Base-by-base conservation (phyloP, 2,113 vertebrate species). In the Coptodon bakossiorum region DNA sequence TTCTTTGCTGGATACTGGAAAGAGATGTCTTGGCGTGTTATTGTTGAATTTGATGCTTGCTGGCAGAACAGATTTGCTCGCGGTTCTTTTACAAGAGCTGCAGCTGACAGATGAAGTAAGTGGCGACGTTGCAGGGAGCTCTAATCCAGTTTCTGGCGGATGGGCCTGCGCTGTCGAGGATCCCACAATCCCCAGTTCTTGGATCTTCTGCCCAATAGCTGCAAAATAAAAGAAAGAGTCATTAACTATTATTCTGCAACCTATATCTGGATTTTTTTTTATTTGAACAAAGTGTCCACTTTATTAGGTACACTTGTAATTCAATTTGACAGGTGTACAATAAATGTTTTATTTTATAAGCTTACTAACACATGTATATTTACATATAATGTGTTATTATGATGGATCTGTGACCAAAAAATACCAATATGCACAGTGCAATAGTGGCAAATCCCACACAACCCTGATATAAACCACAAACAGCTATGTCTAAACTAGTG, bases 101-200 rank as follows among this genome's bases (percentile, higher is more conserved):
- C 52, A 86, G 63, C 83, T 96, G 91, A 76, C 96, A 97, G 91
- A 97, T 95, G 95, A 90, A 96, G 87, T 94, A 93, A 6, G 66
- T 27, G 31, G 19, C 2, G 3, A 6, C 0, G 0, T 2, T 0
- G 56, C 96, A 96, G 5, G 38, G 0, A 1, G 11, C 22, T 11
- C 1, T 84, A 4, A 7, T 3, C 96, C 96, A 97, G 92, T 90
- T 96, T n/a, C 38, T 89, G 10, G 48, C 16, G 17, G 6, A 1
- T 6, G 12, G 19, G 1, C 3, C 3, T 2, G 2, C 5, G 14
- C 50, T 81, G 7, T 3, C 45, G 48, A 97, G 71, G 3, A 90
- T 5, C 27, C 38, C 95, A 83, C 96, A 96, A 2, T 91, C 24
- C 3, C 68, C 80, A 4, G 16, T 5, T 11, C 3, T 1, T 16